Percentiles rank a stretch among this genome's conserved stretches.
phyloP scores from a whole-genome alignment of 2,797 vertebrate species.

The Petrocephalus schoutedeni region DNA sequence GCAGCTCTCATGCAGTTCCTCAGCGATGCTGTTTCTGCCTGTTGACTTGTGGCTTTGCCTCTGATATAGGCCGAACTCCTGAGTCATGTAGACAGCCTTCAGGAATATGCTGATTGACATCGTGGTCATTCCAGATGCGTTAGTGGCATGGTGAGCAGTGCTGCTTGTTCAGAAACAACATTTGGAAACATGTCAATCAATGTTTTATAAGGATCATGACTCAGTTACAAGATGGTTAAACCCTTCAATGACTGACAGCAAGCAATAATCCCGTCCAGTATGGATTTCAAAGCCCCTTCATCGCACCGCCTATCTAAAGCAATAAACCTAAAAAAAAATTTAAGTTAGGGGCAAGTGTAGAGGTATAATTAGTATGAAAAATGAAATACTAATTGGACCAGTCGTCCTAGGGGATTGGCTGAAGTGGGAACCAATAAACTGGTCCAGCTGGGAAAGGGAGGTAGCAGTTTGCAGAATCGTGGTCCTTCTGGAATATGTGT shows the following conservation, averaged over 20 bases:
- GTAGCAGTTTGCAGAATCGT: background rate
- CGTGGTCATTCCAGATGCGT: background rate
- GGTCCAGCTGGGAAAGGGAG: background rate
- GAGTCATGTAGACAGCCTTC: background rate
- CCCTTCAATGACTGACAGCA: background rate
- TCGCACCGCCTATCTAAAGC: background rate
- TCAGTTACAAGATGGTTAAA: background rate
- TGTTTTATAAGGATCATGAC: background rate
- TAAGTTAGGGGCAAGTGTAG: background rate
- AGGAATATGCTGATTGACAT: background rate
- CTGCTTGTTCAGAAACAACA: background rate
- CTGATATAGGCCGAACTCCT: background rate
- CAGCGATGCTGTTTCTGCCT: background rate
- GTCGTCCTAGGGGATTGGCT: background rate
- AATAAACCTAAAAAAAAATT: background rate
- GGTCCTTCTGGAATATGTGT: background rate
- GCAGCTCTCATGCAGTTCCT: background rate
- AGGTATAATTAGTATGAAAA: constrained; percentile 4
- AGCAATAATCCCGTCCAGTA: background rate
- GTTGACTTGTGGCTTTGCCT: background rate
- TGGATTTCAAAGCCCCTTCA: background rate
- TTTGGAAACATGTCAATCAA: background rate
- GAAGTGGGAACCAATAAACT: background rate
- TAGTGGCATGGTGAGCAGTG: background rate
- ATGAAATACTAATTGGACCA: constrained; percentile 15